A percentile compares a stretch with the other conserved stretches of the same genome.
phyloP scores from a whole-genome alignment of 2,113 vertebrate genomes.

The Lanius ludovicianus region DNA sequence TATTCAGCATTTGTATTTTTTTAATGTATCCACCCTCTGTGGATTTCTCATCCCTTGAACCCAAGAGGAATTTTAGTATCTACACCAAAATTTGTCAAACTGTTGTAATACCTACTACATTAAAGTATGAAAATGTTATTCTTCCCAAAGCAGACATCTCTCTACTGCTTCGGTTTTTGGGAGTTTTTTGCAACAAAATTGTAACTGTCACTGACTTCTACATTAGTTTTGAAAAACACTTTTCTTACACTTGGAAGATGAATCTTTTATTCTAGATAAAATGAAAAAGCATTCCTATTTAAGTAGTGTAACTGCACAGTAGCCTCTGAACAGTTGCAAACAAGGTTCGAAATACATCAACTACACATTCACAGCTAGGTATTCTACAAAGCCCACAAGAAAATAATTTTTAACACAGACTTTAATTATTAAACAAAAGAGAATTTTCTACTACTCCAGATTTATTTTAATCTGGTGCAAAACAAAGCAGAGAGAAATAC shows the following conservation, averaged over 20 bases:
- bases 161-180: fast-evolving
- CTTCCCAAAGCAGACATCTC: neutral
- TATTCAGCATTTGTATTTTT: neutral
- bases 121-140: neutral
- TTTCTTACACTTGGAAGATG: neutral
- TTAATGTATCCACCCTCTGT: neutral
- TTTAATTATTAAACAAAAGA: neutral
- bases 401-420: neutral
- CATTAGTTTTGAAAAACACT: neutral
- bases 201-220: neutral
- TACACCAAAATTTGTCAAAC: neutral
- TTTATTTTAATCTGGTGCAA: neutral
- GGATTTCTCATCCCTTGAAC: neutral
- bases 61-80: neutral
- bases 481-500: neutral
- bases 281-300: neutral
- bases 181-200: neutral
- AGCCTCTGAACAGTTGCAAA: neutral
- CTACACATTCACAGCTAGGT: neutral
- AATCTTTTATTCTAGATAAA: neutral
- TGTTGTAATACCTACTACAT: neutral
- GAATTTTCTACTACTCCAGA: neutral
- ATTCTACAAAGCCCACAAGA: neutral
- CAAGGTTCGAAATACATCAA: neutral
- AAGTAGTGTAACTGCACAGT: neutral